These are phyloP conservation scores for Geopemphigus sp. DNA, from an alignment of 1,140 invertebrate genomes.

Conservation along the genomic window DNA sequence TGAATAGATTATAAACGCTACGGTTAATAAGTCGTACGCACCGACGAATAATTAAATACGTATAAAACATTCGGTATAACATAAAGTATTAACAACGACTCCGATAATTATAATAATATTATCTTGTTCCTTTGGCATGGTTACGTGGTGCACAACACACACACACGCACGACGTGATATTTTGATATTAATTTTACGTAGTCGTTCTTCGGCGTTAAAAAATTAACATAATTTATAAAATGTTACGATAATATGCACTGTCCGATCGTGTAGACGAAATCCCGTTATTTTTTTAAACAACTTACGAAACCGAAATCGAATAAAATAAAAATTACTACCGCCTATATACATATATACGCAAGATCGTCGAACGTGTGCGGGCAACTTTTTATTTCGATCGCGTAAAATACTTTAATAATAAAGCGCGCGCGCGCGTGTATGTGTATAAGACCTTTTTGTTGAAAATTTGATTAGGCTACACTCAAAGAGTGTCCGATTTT, in stretches of 20 bases:
- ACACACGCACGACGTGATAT: background rate
- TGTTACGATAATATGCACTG: background rate
- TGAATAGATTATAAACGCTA: no score
- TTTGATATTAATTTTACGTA: background rate
- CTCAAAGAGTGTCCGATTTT: constrained; percentile 35
- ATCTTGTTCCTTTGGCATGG: background rate
- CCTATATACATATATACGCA: no score
- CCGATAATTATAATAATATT: no score
- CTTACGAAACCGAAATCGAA: background rate
- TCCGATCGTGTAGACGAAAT: background rate
- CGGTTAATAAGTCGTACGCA: no score
- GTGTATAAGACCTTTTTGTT: background rate
- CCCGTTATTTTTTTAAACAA: background rate
- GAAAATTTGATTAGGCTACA: constrained; percentile 30
- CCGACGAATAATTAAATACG: no score
- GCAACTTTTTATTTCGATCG: constrained; percentile 20
- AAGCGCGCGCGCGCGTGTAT: no score
- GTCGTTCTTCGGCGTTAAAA: background rate
- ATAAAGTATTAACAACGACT: no score
- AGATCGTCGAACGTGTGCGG: no score
- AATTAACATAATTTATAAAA: no score
- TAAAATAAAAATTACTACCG: background rate
- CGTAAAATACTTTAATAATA: background rate
- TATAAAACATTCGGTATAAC: no score
- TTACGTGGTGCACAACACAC: background rate